phyloP scores from a whole-genome alignment of 2,113 vertebrate species.

The Crotalus viridis region DNA sequence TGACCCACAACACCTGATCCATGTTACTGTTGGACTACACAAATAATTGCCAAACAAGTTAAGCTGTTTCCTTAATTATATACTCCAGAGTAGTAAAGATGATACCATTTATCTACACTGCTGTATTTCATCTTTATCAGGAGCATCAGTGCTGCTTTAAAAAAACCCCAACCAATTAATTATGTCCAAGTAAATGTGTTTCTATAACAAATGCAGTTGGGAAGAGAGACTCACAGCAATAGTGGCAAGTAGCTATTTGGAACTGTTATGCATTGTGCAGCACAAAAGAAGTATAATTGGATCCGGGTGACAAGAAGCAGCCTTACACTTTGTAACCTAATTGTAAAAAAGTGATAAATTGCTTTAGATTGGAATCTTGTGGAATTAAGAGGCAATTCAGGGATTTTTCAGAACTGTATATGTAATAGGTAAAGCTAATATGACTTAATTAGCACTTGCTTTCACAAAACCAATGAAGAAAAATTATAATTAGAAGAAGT shows the following conservation, averaged over 20 bases:
- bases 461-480: slow-evolving; percentile 27
- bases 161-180: slow-evolving; percentile 41
- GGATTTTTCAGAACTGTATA: slow-evolving; percentile 41
- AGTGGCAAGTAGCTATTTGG: slow-evolving; percentile 43
- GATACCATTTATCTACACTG: slow-evolving; percentile 41
- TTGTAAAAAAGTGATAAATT: slow-evolving; percentile 20
- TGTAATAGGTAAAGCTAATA: slow-evolving; percentile 48
- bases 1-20: neutral
- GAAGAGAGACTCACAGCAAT: slow-evolving; percentile 43
- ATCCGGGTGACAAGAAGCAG: slow-evolving; percentile 50
- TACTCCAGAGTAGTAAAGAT: slow-evolving; percentile 50
- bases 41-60: neutral
- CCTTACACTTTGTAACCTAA: slow-evolving; percentile 11
- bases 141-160: slow-evolving; percentile 16
- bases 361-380: slow-evolving; percentile 14
- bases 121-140: slow-evolving; percentile 34
- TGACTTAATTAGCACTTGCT: slow-evolving; percentile 33
- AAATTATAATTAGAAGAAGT: slow-evolving; percentile 8
- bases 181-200: slow-evolving; percentile 25
- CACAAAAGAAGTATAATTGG: slow-evolving; percentile 40
- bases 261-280: slow-evolving; percentile 24
- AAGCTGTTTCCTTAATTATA: slow-evolving; percentile 47
- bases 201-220: neutral
- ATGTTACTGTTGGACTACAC: neutral
- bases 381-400: slow-evolving; percentile 27